Evolutionary conservation across 2,888 invertebrate genomes (phyloP), one percentile per base, ranked within the genome.

Genomic region (Acrocyrtus sp.): DNA sequence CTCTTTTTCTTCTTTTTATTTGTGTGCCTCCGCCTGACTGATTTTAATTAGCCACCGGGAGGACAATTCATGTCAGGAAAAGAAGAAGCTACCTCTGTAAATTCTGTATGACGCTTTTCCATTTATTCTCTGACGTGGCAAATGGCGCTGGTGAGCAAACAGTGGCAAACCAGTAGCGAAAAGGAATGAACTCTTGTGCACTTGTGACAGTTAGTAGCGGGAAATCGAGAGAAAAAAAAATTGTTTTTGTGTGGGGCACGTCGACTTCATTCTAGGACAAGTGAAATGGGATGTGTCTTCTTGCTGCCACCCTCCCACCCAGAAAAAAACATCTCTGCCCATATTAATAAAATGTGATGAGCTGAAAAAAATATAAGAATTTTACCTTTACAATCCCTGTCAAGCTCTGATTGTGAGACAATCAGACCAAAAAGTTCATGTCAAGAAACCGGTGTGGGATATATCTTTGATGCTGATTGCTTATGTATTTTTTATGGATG

Each of bases 21-120:
- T 8, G 24, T 34, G 22, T 48, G 47, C 45, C 47, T 69, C 21
- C 53, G 69, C 69, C 48, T 56, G 61, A 69, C 39, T 69, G 69
- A 69, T 61, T 69, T 69, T 69, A 69, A 69, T 69, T 69, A 69
- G 69, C 69, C 69, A 69, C 69, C 56, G 54, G 56, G 69, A 69
- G 50, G 69, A 69, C 69, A 69, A n/a, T 56, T 69, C 53, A 61
- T 53, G 68, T 68, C 53, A 53, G 17, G 17, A 45, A 15, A n/a
- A 22, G 50, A n/a, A n/a, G n/a, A 43, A 34, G 39, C 27, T 26
- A n/a, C n/a, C n/a, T n/a, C n/a, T n/a, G n/a, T n/a, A n/a, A n/a
- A n/a, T n/a, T n/a, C n/a, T n/a, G n/a, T n/a, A n/a, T 22, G 48
- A 60, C 19, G 34, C 47, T 10, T 54, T n/a, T 54, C 54, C 34